Evolutionary conservation across 2,888 invertebrate species (phyloP), one percentile per base, ranked within the genome.

Genomic region (Athalia cordata): DNA sequence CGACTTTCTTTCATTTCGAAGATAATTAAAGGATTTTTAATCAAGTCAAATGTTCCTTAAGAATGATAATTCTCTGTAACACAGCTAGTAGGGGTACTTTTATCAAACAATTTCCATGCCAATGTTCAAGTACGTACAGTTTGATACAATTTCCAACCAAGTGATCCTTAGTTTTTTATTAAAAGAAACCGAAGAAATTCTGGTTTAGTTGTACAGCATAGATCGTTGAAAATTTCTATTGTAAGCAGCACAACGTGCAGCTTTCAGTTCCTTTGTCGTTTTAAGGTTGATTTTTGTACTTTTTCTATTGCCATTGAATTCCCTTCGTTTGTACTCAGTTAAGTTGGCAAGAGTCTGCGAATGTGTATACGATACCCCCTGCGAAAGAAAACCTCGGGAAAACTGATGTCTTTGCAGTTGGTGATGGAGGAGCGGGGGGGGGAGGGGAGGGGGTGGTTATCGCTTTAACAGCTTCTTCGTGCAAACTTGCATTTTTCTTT

Each of bases 361-460:
- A 59, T 57, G 72, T 47, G 8, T 70, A 45, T 52, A 67, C 8
- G 8, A 29, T 29, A 29, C 29, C 29, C 29, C 29, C 29, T 50
- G 52, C n/a, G 13, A n/a, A 13, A 13, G 9, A 49, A 66, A 66
- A 11, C n/a, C 6, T 49, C 66, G 47, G 47, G n/a, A 55, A 43
- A 68, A 68, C 68, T 68, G 55, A 52, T 55, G 43, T 68, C 55
- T 68, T 55, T 68, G 52, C 68, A 55, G 68, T 68, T 29, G 29
- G 29, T 2, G 29, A 1, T 29, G 29, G 29, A 2, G 29, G 29
- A 2, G 29, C 1, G 2, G 29, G 29, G 29, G 29, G 29, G 29
- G 29, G 2, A 2, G 29, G 29, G 29, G 29, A 29, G 0, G 29
- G 29, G 29, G 29, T 29, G 29, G 29, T 29, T 29, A 29, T 29